Conservation (phyloP, 2,797 vertebrate species). For the Sebastes hubbsi region DNA sequence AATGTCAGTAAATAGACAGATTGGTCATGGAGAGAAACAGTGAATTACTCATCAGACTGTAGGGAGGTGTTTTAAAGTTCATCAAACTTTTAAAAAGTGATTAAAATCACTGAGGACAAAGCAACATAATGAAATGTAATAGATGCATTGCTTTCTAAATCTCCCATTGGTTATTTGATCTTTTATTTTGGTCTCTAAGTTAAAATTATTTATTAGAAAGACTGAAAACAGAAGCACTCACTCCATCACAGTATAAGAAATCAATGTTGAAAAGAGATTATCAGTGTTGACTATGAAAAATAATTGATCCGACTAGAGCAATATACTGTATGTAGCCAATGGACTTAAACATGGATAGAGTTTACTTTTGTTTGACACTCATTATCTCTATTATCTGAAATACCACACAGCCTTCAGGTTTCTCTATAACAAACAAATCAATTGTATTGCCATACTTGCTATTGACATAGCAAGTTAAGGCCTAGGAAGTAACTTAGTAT, state of each 20-base stretch:
- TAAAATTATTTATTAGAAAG: background rate
- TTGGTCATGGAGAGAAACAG: background rate
- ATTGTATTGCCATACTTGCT: background rate
- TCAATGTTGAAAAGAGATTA: background rate
- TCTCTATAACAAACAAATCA: background rate
- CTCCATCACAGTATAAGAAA: background rate
- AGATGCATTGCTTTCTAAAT: background rate
- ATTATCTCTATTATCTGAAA: background rate
- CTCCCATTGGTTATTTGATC: background rate
- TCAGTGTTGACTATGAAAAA: background rate
- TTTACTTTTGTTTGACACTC: background rate
- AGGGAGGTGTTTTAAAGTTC: background rate
- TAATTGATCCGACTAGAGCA: background rate
- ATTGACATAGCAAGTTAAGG: background rate
- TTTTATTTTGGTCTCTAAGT: background rate
- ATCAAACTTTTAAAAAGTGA: background rate
- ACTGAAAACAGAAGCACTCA: background rate
- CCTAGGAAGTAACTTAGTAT: background rate
- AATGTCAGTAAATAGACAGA: background rate
- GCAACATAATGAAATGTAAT: too few relatives aligned
- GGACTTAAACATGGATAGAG: background rate
- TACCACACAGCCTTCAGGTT: background rate
- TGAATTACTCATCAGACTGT: background rate
- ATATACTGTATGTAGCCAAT: background rate
- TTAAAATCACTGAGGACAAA: background rate